Evolutionary conservation across 2,797 vertebrate genomes (phyloP).

Genomic region (Sphenopsis melanotis): DNA sequence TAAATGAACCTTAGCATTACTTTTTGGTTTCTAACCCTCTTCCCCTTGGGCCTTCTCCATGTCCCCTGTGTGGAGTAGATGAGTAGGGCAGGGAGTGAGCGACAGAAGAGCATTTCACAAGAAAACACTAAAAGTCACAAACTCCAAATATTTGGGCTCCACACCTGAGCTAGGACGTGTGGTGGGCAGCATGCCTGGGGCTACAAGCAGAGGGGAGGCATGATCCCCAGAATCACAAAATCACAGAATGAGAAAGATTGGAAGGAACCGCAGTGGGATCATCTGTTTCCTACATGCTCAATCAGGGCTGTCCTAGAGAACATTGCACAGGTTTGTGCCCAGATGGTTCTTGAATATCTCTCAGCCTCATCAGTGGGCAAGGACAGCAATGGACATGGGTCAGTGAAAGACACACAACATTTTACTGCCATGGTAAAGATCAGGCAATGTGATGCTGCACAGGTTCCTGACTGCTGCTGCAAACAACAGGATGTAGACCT

Average conservation of each 20-base stretch:
- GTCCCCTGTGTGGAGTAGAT: neutral
- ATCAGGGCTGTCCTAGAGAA: neutral
- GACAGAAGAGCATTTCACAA: neutral
- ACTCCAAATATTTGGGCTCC: neutral
- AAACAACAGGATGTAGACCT: neutral
- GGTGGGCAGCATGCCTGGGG: too few relatives aligned
- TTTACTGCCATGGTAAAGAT: neutral
- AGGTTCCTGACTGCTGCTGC: neutral
- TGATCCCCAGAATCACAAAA: neutral
- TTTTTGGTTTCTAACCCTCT: neutral
- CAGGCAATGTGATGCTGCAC: fast-evolving
- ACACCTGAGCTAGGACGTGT: neutral
- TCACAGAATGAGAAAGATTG: neutral
- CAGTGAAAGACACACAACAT: neutral
- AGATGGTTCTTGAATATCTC: neutral
- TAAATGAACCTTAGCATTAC: neutral
- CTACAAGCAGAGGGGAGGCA: fast-evolving
- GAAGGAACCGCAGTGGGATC: neutral
- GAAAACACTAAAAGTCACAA: neutral
- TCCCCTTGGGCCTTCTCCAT: fast-evolving
- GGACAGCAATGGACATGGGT: neutral
- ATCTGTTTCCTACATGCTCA: fast-evolving
- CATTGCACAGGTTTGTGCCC: neutral
- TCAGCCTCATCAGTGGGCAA: neutral
- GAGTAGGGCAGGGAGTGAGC: neutral